These are phyloP conservation scores for Neocrepidodera transversa DNA, from an alignment of 2,888 invertebrate species.

Conservation along the genomic window DNA sequence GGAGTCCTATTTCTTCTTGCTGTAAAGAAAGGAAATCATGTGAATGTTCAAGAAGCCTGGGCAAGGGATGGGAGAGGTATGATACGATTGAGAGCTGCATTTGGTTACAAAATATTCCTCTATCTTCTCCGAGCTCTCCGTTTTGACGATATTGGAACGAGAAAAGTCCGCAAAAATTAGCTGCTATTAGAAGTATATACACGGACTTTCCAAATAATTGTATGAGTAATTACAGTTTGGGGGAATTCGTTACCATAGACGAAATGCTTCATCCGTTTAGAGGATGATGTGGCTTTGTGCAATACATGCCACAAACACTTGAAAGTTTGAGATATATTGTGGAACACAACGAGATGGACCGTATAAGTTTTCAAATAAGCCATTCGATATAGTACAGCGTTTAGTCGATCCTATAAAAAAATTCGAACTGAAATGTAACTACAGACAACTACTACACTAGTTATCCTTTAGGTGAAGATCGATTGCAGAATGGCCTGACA, in stretches of 20 bases:
- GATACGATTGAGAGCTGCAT: constrained; percentile 2
- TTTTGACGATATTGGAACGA: neutral
- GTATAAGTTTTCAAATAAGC: constrained; percentile 34
- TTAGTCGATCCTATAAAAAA: constrained; percentile 35
- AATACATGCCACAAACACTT: constrained; percentile 32
- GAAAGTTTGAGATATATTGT: constrained; percentile 44
- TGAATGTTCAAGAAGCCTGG: constrained; percentile 8
- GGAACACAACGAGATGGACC: constrained; percentile 40
- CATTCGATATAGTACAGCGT: constrained; percentile 36
- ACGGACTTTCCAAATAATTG: neutral
- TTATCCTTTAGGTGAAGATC: constrained; percentile 1
- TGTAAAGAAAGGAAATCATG: constrained; percentile 12
- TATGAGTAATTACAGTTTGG: constrained; percentile 1
- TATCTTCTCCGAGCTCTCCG: constrained; percentile 1
- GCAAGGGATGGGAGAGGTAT: constrained; percentile 6
- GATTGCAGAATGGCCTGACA: neutral
- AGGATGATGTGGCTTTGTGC: constrained; percentile 32
- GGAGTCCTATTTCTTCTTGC: constrained; percentile 3
- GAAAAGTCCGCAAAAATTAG: neutral
- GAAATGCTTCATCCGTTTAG: constrained; percentile 17
- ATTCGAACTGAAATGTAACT: constrained; percentile 40
- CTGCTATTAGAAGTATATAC: neutral
- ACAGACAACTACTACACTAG: constrained; percentile 38
- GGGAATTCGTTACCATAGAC: constrained; percentile 20
- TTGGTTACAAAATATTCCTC: constrained; percentile 11